These are phyloP conservation scores for Helicolenus hilgendorfi DNA, from an alignment of 2,797 vertebrate species.

Conservation along the genomic window DNA sequence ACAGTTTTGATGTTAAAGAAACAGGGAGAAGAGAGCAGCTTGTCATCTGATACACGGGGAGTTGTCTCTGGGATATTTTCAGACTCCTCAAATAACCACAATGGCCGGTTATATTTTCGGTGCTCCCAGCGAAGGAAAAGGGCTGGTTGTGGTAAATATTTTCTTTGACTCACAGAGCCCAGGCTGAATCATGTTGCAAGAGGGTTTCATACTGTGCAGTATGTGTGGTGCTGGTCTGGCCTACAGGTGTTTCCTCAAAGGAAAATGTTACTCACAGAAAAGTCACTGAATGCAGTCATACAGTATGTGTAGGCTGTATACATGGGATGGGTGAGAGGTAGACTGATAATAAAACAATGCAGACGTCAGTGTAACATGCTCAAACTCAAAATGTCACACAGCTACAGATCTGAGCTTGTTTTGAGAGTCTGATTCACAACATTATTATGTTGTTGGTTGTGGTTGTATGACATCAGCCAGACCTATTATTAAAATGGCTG, in stretches of 20 bases:
- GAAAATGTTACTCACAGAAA: slow-evolving; percentile 55
- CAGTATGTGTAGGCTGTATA: not conserved
- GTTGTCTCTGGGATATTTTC: slow-evolving; percentile 73
- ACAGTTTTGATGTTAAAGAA: slow-evolving; percentile 18
- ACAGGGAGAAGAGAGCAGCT: slow-evolving; percentile 30
- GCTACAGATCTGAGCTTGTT: not conserved
- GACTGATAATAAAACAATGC: slow-evolving; percentile 11
- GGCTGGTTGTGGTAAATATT: slow-evolving; percentile 65
- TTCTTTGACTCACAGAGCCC: slow-evolving; percentile 39
- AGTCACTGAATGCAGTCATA: not conserved
- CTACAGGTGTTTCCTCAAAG: slow-evolving; percentile 64
- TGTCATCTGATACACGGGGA: slow-evolving; percentile 66
- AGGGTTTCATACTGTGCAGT: slow-evolving; percentile 28
- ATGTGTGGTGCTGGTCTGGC: slow-evolving; percentile 26
- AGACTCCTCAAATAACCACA: slow-evolving; percentile 78
- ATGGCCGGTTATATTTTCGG: slow-evolving; percentile 75
- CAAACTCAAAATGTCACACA: not conserved
- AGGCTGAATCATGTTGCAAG: slow-evolving; percentile 31
- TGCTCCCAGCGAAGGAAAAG: slow-evolving; percentile 48
- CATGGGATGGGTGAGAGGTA: not conserved
- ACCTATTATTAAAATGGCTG: not conserved
- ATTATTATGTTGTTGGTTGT: not conserved
- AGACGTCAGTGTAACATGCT: not conserved
- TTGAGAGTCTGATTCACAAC: not conserved
- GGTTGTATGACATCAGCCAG: not conserved